Percentiles rank a stretch among this genome's conserved stretches.
These are phyloP conservation scores for Lytechinus pictus DNA, from an alignment of 35 echinoderm and acorn worm species.

Conservation along the genomic window DNA sequence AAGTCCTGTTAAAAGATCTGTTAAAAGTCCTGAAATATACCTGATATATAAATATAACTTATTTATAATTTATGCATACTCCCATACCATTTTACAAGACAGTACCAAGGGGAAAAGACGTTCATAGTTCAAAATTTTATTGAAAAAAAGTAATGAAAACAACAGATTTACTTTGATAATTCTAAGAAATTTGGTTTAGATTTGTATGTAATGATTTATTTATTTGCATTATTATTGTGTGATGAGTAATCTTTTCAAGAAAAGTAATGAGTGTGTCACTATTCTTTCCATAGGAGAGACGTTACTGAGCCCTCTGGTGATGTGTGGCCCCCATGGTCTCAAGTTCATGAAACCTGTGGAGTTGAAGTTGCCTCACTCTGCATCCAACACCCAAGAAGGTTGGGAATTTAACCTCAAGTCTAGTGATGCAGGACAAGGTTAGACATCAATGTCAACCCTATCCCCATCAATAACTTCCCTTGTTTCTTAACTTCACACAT, in stretches of 20 bases:
- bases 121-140: too few relatives aligned
- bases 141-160: too few relatives aligned
- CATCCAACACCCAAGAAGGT: conserved; percentile 94
- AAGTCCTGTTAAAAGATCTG: too few relatives aligned
- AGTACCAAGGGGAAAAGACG: too few relatives aligned
- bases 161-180: too few relatives aligned
- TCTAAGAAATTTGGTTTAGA: too few relatives aligned
- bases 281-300: conserved; percentile 72
- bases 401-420: conserved; percentile 97
- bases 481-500: background rate
- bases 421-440: conserved; percentile 85
- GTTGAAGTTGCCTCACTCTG: conserved; percentile 83
- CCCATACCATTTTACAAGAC: too few relatives aligned
- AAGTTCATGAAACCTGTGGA: conserved; percentile 91
- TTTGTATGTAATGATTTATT: too few relatives aligned
- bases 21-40: too few relatives aligned
- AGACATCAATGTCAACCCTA: background rate
- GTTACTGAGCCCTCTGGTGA: conserved; percentile 86
- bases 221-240: background rate
- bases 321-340: conserved; percentile 92
- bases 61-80: too few relatives aligned
- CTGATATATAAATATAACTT: too few relatives aligned
- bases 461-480: background rate
- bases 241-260: background rate
- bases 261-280: background rate